Evolutionary conservation across 2,797 vertebrate species (phyloP).

Genomic region (Oreochromis grahami): DNA sequence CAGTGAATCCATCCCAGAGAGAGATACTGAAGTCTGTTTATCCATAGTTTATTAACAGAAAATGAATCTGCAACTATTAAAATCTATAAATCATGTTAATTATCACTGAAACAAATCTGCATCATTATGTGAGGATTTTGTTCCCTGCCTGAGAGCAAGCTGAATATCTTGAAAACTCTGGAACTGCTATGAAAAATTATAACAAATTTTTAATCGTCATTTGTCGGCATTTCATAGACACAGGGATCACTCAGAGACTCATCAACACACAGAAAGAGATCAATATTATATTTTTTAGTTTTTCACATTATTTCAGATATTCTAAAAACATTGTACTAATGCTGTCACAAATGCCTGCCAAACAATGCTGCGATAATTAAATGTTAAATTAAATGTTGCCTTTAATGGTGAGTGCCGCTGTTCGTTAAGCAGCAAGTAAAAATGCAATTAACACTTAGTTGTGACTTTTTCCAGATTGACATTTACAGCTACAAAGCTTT

Average conservation of each 20-base stretch:
- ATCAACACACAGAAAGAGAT: background rate
- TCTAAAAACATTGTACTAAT: background rate
- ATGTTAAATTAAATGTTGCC: background rate
- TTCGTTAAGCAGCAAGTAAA: conserved; percentile 12
- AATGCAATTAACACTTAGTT: conserved; percentile 13
- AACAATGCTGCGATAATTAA: background rate
- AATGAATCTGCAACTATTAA: background rate
- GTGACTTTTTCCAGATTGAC: conserved; percentile 11
- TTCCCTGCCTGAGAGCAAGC: background rate
- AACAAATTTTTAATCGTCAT: background rate
- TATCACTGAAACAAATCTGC: background rate
- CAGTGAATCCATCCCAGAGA: background rate
- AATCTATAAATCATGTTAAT: background rate
- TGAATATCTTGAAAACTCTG: background rate
- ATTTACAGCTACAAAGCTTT: conserved; percentile 20
- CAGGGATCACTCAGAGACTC: background rate
- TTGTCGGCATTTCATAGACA: background rate
- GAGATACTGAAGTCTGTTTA: background rate
- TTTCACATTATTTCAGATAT: background rate
- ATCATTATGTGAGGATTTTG: background rate
- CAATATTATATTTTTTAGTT: background rate
- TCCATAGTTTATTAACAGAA: background rate
- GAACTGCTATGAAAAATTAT: background rate
- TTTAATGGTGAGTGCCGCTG: background rate
- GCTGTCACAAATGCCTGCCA: background rate